Evolutionary conservation across 2,113 vertebrate genomes (phyloP).

Genomic region (Pachypanchax playfairii): DNA sequence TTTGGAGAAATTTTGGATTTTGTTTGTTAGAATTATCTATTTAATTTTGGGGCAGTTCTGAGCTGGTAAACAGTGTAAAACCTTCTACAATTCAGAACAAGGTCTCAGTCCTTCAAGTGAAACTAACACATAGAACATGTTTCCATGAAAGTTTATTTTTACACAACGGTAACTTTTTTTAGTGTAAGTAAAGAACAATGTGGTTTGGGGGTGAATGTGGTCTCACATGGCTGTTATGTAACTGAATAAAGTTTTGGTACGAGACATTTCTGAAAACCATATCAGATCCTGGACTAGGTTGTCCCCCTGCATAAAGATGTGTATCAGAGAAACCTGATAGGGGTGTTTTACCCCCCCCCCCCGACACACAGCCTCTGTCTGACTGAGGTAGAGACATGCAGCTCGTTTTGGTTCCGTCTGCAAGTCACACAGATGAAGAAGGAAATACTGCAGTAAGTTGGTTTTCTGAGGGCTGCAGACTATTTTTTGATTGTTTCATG

Average conservation of each 20-base stretch:
- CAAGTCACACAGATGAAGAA: not conserved
- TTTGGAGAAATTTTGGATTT: no score
- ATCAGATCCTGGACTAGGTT: slow-evolving; percentile 64
- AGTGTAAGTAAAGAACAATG: not conserved
- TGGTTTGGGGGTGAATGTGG: slow-evolving; percentile 22
- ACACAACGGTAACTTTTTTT: no score
- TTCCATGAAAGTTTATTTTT: no score
- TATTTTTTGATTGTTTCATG: no score
- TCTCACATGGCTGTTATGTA: slow-evolving; percentile 47
- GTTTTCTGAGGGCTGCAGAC: no score
- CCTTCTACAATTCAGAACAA: no score
- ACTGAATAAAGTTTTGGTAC: slow-evolving; percentile 44
- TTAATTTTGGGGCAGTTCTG: no score
- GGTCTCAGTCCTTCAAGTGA: no score
- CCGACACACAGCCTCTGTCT: not conserved
- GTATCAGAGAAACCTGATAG: slow-evolving; percentile 58
- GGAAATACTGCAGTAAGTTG: no score
- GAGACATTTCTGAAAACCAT: slow-evolving; percentile 32
- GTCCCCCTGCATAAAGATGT: slow-evolving; percentile 47
- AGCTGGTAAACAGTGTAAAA: no score
- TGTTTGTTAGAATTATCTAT: no score
- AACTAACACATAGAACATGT: no score
- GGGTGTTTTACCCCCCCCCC: slow-evolving; percentile 16
- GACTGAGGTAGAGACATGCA: slow-evolving; percentile 1
- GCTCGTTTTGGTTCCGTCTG: not conserved